Base-by-base conservation (phyloP, 2,888 invertebrate genomes). In the Crocallis elinguaria region DNA sequence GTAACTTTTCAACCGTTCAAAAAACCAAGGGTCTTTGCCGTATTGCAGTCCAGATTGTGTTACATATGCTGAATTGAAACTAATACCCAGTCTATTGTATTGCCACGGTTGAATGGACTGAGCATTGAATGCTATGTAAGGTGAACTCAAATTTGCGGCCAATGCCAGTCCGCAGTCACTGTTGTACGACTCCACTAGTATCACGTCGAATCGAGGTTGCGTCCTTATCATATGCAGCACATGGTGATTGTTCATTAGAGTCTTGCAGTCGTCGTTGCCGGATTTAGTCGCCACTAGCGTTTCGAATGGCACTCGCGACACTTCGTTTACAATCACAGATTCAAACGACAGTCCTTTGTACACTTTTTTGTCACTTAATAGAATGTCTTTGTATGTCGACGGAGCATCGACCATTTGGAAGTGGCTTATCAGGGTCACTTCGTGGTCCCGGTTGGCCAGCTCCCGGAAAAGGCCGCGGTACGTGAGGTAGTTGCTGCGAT, bases 181-280 rank as follows among this genome's bases (percentile, higher is more conserved):
- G 69, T 95, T 95, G 79, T 95, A 96, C 45, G 93, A 93, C 77
- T 96, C 96, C 59, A 94, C 92, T 16, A 97, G 70, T 27, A 96
- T 92, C 6, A 96, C 83, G 75, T 97, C 96, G 75, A 93, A 96
- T 45, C 88, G 90, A 56, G 92, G 88, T 59, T 77, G 84, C 72
- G 74, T 93, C 53, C 62, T 82, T 75, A 77, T 90, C 83, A 92
- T 86, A n/a, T 93, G 92, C 33, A 88, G 71, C 64, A 92, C 91
- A 43, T 92, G 86, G 38, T 92, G 84, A 58, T 94, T 77, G 36
- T 85, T 84, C 69, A 94, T 84, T 49, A 92, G 71, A 42, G 76
- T 82, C 69, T 88, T 89, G 71, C 92, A 92, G 64, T 90, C 89
- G 36, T 91, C 89, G 71, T 91, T 90, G 17, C 92, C 92, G 42